Percentiles rank a stretch among this genome's conserved stretches.
Conservation (phyloP, 2,113 vertebrate genomes). For the Melanocharis versteri region DNA sequence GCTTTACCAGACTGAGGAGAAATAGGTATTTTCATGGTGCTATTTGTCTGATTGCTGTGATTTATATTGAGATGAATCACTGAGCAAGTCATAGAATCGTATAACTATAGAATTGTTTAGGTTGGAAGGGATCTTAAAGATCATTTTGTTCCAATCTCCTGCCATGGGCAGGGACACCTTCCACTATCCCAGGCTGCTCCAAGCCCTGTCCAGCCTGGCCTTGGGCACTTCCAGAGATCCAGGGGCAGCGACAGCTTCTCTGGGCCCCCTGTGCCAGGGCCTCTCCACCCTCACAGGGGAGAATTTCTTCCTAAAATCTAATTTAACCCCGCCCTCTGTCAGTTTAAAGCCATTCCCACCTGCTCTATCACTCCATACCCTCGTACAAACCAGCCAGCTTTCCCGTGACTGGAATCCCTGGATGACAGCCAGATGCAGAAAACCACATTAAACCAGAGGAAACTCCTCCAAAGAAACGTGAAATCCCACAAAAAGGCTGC, state of each 20-base stretch:
- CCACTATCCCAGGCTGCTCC: neutral
- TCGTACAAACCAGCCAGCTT: neutral
- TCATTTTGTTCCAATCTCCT: fast-evolving
- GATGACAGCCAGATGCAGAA: neutral
- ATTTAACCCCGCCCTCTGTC: neutral
- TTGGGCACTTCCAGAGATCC: neutral
- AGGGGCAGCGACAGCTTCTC: neutral
- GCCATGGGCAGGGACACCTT: neutral
- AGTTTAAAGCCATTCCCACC: neutral
- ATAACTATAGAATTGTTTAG: neutral
- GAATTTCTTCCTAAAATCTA: neutral
- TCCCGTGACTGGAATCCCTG: neutral
- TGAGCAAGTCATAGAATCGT: neutral
- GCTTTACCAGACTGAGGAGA: neutral
- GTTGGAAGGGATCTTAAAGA: neutral
- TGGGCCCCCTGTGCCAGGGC: neutral
- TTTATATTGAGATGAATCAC: neutral
- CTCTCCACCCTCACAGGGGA: neutral
- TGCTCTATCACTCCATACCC: neutral
- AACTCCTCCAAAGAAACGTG: neutral
- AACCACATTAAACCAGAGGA: neutral
- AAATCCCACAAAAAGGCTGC: neutral
- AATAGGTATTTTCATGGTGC: neutral
- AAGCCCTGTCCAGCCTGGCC: fast-evolving
- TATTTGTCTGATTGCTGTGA: neutral